These are phyloP conservation scores for Andrena cerasifolii DNA, from an alignment of 1,140 invertebrate species.

Conservation along the genomic window DNA sequence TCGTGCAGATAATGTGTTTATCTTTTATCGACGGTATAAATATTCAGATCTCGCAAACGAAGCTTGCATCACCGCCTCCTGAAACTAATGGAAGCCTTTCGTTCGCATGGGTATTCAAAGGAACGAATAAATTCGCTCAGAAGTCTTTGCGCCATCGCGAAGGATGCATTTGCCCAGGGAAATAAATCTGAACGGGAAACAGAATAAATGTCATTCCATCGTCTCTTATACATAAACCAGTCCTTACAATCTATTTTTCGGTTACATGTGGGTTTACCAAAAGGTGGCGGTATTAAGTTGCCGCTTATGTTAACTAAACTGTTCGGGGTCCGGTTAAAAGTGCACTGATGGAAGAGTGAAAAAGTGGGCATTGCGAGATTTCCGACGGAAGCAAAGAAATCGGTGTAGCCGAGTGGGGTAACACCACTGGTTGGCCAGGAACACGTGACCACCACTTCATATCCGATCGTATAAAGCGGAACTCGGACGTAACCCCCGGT, in stretches of 20 bases:
- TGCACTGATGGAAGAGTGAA: not conserved
- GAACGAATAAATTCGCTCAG: not conserved
- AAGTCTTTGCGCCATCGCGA: not conserved
- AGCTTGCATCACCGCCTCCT: conserved; percentile 46
- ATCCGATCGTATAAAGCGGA: conserved; percentile 65
- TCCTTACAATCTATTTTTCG: not conserved
- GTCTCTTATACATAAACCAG: too few relatives aligned
- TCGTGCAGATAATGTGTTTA: conserved; percentile 68
- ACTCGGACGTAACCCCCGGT: conserved; percentile 34
- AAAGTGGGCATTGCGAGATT: not conserved
- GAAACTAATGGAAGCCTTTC: conserved; percentile 21
- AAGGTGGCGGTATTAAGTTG: not conserved
- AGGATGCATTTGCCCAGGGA: not conserved
- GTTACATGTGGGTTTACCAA: not conserved
- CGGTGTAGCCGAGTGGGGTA: conserved; percentile 51
- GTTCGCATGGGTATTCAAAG: conserved; percentile 1
- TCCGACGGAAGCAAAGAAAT: conserved; percentile 14
- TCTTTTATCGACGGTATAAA: conserved; percentile 70
- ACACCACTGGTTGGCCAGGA: conserved; percentile 42
- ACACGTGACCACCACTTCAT: conserved; percentile 68
- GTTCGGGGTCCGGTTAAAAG: not conserved
- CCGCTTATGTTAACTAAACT: not conserved
- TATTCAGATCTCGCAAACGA: conserved; percentile 44
- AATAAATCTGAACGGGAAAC: not conserved
- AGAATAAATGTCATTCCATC: conserved; percentile 2